Conservation (phyloP, 2,888 invertebrate species). For the Lomographa bimaculata region DNA sequence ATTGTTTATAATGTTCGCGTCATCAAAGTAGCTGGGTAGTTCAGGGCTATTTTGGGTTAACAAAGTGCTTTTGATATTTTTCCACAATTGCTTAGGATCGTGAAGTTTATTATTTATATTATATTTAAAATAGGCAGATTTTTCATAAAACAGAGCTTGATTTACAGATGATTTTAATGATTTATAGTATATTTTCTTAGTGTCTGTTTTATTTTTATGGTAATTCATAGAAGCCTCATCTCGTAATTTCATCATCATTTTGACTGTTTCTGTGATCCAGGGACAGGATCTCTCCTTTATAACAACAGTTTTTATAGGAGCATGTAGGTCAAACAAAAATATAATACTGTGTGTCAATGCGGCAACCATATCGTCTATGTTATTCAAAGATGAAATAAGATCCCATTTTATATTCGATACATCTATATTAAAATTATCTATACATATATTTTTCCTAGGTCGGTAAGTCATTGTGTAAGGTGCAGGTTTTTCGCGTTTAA, state of each 20-base stretch:
- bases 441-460: background rate
- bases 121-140: constrained; percentile 3
- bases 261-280: too few relatives aligned
- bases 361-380: background rate
- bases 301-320: too few relatives aligned
- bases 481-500: background rate
- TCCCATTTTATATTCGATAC: background rate
- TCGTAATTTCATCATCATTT: background rate
- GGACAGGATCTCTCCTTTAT: too few relatives aligned
- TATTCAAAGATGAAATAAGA: background rate
- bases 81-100: too few relatives aligned
- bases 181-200: too few relatives aligned
- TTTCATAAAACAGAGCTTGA: background rate
- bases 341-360: background rate
- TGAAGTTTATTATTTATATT: constrained; percentile 2
- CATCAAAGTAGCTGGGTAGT: background rate
- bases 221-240: background rate
- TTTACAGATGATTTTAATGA: constrained; percentile 1
- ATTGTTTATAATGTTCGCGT: background rate
- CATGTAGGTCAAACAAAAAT: background rate
- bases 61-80: background rate
- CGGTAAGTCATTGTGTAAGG: background rate
- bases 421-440: constrained; percentile 1
- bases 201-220: background rate
- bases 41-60: background rate